These are phyloP conservation scores for Tetranychus cinnabarinus DNA, from an alignment of 1,140 invertebrate species.

Conservation along the genomic window DNA sequence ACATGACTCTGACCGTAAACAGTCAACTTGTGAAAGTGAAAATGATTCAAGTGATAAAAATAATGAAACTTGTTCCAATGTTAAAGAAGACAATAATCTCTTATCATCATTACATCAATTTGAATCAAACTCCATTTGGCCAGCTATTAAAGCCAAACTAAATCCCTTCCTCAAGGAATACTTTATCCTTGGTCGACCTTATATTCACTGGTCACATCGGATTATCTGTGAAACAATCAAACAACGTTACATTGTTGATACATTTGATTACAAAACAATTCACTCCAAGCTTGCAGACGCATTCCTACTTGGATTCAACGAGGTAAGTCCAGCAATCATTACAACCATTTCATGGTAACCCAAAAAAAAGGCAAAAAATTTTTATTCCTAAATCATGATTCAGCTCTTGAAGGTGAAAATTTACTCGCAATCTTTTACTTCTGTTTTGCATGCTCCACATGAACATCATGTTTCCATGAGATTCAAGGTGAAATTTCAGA, in stretches of 20 bases:
- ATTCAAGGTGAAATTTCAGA: too few species aligned
- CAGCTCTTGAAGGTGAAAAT: too few species aligned
- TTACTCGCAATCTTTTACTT: too few species aligned
- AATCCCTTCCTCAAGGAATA: constrained; percentile 13
- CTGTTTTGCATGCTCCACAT: too few species aligned
- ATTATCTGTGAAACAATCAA: constrained; percentile 13
- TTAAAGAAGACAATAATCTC: too few species aligned
- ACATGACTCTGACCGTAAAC: too few species aligned
- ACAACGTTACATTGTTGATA: constrained; percentile 12
- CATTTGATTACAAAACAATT: constrained; percentile 4
- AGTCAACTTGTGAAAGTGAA: too few species aligned
- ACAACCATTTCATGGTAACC: not conserved
- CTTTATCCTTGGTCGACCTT: constrained; percentile 15
- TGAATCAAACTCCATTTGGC: not conserved
- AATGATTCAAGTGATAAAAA: too few species aligned
- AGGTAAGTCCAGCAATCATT: not conserved
- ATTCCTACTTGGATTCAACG: constrained; percentile 14
- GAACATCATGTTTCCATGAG: too few species aligned
- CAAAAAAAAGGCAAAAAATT: not conserved
- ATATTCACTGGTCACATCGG: constrained; percentile 16
- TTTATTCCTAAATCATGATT: too few species aligned
- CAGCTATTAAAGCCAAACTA: constrained; percentile 2
- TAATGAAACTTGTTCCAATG: too few species aligned
- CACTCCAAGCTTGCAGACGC: constrained; percentile 15
- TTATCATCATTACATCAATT: too few species aligned